phyloP scores from a whole-genome alignment of 2,888 invertebrate species.

The Dichetophora obliterata region DNA sequence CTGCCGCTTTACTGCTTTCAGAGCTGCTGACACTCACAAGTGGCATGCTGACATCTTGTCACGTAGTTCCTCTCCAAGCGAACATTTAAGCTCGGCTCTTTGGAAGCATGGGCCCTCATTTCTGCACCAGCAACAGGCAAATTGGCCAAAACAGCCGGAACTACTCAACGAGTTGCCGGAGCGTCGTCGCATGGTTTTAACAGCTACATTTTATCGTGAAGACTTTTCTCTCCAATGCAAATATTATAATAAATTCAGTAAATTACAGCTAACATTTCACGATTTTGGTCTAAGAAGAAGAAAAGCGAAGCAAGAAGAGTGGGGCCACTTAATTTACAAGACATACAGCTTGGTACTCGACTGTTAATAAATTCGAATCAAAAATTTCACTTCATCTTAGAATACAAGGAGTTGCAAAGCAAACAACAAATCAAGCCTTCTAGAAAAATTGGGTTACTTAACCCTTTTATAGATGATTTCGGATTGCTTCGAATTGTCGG shows the following conservation, averaged over 20 bases:
- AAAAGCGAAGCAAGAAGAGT: neutral
- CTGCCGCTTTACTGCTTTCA: conserved; percentile 40
- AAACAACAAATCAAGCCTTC: neutral
- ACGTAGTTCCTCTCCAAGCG: conserved; percentile 28
- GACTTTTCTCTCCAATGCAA: conserved; percentile 1
- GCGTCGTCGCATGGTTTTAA: too few relatives aligned
- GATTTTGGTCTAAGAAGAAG: neutral
- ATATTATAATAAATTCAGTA: neutral
- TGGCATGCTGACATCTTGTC: conserved; percentile 41
- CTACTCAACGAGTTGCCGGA: neutral
- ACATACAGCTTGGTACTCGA: conserved; percentile 10
- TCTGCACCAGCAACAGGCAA: conserved; percentile 28
- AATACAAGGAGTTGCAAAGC: neutral
- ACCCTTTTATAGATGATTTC: conserved; percentile 40
- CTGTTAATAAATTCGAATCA: neutral
- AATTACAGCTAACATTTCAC: too few relatives aligned
- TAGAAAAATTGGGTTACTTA: conserved; percentile 15
- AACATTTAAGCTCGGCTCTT: conserved; percentile 19
- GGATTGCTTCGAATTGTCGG: conserved; percentile 40
- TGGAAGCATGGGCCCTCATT: conserved; percentile 38
- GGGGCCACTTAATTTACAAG: neutral
- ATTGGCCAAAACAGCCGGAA: conserved; percentile 50
- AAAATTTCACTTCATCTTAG: neutral
- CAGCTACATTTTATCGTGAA: neutral
- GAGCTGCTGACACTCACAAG: conserved; percentile 30